These are phyloP conservation scores for Chironomus tentans DNA, from an alignment of 2,888 invertebrate species.

Conservation along the genomic window DNA sequence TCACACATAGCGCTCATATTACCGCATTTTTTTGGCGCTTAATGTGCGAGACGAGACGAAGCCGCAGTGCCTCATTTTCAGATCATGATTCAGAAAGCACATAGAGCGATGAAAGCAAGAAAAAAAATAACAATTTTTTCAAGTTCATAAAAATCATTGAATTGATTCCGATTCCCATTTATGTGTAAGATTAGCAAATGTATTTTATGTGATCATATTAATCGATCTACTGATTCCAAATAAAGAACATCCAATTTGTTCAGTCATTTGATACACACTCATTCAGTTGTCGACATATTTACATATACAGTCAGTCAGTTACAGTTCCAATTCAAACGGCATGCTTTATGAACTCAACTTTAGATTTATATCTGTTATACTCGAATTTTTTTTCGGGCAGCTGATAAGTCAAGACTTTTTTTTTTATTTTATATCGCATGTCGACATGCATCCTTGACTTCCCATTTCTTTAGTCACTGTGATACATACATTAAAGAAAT, in stretches of 20 bases:
- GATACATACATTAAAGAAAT: not conserved
- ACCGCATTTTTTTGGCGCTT: not conserved
- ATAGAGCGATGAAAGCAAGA: not conserved
- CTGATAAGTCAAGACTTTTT: not conserved
- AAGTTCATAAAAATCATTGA: conserved; percentile 21
- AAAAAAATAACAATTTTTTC: conserved; percentile 6
- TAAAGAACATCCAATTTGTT: no score
- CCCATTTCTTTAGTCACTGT: not conserved
- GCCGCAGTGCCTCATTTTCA: not conserved
- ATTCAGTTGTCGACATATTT: no score
- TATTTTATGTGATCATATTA: no score
- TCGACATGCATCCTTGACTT: conserved; percentile 24
- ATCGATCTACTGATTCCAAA: no score
- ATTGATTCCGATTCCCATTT: conserved; percentile 12
- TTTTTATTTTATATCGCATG: not conserved
- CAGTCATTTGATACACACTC: no score
- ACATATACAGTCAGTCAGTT: no score
- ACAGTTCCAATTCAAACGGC: no score
- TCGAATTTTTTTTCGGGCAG: conserved; percentile 5
- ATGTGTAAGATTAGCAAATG: no score
- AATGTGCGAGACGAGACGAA: conserved; percentile 4
- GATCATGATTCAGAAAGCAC: not conserved
- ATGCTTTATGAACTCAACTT: no score
- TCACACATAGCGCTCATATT: not conserved
- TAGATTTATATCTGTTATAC: no score